Evolutionary conservation across 2,113 vertebrate species (phyloP), one percentile per base, ranked within the genome.

Genomic region (Perca fluviatilis): DNA sequence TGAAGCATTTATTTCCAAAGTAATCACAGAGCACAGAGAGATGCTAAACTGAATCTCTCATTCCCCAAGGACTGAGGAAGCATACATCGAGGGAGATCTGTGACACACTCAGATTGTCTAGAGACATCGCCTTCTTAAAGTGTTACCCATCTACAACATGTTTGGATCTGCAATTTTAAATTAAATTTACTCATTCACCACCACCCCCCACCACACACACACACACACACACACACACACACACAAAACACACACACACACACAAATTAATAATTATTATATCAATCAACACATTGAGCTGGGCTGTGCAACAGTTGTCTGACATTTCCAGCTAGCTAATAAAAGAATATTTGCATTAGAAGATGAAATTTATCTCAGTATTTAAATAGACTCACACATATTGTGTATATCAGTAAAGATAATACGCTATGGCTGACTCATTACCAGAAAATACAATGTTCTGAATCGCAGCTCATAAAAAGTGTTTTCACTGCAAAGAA

Each of bases 111-210:
- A 70, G 21, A 71, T 33, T 77, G 60, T 27, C 33, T 79, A n/a
- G 53, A 79, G 77, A 63, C 71, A n/a, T 66, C 62, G 1, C 40
- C 40, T 51, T 71, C 33, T n/a, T 82, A 40, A 61, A 47, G 51
- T 69, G 49, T 66, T 79, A 65, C 82, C 74, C 87, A 51, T 74
- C 43, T 68, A 43, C 21, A 77, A 81, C 83, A 65, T 89, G 86
- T 80, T 73, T 70, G 64, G 68, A 85, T 72, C 11, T 87, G 74
- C 64, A 77, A 16, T 51, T 79, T 51, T 13, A 50, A 70, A 56
- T 81, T 36, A 36, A 64, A 43, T 56, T 47, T 25, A 77, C 43
- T 12, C 18, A 74, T n/a, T 21, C 15, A 64, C 25, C 21, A 40
- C 51, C 8, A 33, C 70, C 16, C 16, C 23, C 7, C 10, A 40